Base-by-base conservation (phyloP, 2,797 vertebrate species). In the Pipistrellus pygmaeus region DNA sequence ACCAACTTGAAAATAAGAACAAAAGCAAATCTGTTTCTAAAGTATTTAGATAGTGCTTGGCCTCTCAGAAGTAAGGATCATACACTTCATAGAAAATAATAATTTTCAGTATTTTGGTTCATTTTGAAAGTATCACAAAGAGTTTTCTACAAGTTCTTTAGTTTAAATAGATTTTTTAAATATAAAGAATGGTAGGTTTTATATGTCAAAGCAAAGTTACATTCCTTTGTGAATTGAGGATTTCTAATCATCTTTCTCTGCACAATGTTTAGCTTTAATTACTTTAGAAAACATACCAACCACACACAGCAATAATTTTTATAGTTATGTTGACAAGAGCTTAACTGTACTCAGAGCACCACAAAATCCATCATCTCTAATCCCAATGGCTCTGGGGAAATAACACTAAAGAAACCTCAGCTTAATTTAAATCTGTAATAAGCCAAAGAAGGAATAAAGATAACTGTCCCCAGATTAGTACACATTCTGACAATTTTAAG, bases 351-450 rank as follows among this genome's bases (percentile, higher is more conserved):
- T 98, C 90, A 84, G 77, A 97, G 87, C 69, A 95, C 95, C 83
- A 96, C 96, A 90, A 96, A 97, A 96, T 97, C 97, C 95, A 92
- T 97, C 85, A 92, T 84, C 81, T 94, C 82, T 97, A 88, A 84
- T 97, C 89, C 91, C 92, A 90, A 1, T 55, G 97, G 85, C 85
- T 97, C 96, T 97, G 73, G 66, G 92, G 97, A 97, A 96, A 94
- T 88, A 95, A 97, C 92, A 91, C 90, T 85, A 83, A 95, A 98
- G 97, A 97, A 95, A 97, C 85, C 73, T 94, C 81, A 82, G 80
- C 73, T 97, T 95, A 97, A 93, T 95, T 94, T 94, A 96, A 96
- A 98, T 96, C 95, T 97, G 96, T 76, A 97, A 97, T 97, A 98
- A 98, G 85, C 94, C 94, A 97, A 94, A 96, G 83, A 97, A 93